A percentile compares a stretch with the other conserved stretches of the same genome.
phyloP scores from a whole-genome alignment of 2,113 vertebrate genomes.

The Lanius collurio region DNA sequence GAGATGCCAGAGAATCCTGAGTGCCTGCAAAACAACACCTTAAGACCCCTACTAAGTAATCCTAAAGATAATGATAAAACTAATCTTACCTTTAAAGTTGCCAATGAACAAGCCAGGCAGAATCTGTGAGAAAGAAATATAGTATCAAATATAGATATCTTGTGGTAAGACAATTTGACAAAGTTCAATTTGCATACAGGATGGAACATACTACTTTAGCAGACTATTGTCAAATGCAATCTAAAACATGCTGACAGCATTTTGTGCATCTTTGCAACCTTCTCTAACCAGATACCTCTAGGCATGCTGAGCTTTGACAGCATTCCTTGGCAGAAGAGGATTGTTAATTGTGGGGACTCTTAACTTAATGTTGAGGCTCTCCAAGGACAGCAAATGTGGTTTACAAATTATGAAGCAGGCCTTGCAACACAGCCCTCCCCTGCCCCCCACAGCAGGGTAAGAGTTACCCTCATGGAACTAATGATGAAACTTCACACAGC shows the following conservation, averaged over 20 bases:
- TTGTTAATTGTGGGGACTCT: not conserved
- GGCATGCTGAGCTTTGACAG: not conserved
- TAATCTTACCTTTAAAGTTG: conserved; percentile 90
- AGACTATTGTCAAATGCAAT: not conserved
- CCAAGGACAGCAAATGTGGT: not conserved
- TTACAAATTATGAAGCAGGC: not conserved
- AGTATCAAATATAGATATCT: conserved; percentile 64
- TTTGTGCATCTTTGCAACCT: not conserved
- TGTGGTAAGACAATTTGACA: conserved; percentile 35
- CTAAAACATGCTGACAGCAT: not conserved
- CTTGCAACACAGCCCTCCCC: not conserved
- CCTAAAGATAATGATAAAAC: conserved; percentile 5
- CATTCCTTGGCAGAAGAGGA: not conserved
- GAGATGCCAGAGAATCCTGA: not conserved
- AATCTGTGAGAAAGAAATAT: conserved; percentile 81
- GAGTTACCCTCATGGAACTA: not conserved
- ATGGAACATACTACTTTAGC: conserved; percentile 59
- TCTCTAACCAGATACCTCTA: not conserved
- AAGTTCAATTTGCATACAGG: conserved; percentile 52
- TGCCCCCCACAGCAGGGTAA: not conserved
- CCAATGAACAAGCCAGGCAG: conserved; percentile 92
- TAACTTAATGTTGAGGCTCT: not conserved
- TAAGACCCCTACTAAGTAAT: not conserved
- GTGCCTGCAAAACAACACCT: not conserved
- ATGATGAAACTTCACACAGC: not conserved